Conservation (phyloP, 2,797 vertebrate species). For the Myiotriccus ornatus region DNA sequence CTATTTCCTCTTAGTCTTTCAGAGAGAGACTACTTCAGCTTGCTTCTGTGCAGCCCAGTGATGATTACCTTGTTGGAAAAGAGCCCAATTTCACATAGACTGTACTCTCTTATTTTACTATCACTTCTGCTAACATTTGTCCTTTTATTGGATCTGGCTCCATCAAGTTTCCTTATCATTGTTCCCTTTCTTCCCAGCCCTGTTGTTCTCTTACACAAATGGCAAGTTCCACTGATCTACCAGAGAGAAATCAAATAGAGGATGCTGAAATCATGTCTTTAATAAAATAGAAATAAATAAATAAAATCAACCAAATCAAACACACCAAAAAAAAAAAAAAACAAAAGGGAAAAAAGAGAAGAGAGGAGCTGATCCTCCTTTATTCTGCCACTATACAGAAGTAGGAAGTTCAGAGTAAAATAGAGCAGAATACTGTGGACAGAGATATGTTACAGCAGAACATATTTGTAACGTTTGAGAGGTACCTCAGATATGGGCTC, state of each 20-base stretch:
- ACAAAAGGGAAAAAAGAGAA: neutral
- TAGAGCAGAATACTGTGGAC: neutral
- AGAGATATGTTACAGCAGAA: neutral
- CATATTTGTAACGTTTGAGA: neutral
- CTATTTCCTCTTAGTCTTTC: neutral
- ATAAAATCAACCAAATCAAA: neutral
- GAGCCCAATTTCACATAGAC: neutral
- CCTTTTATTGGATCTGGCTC: neutral
- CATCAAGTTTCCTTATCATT: neutral
- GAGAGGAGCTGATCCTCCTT: neutral
- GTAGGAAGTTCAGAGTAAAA: neutral
- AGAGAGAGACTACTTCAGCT: neutral
- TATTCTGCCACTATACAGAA: neutral
- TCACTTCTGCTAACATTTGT: neutral
- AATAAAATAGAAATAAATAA: neutral
- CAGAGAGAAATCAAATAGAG: neutral
- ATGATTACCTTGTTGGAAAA: neutral
- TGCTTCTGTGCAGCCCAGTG: neutral
- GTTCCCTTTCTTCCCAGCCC: neutral
- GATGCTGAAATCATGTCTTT: neutral
- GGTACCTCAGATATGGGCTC: neutral
- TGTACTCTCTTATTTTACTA: neutral
- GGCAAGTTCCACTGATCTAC: neutral
- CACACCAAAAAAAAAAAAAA: no score
- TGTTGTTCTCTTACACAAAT: neutral